These are phyloP conservation scores for Lutjanus argentimaculatus DNA, from an alignment of 2,797 vertebrate genomes.

Conservation along the genomic window DNA sequence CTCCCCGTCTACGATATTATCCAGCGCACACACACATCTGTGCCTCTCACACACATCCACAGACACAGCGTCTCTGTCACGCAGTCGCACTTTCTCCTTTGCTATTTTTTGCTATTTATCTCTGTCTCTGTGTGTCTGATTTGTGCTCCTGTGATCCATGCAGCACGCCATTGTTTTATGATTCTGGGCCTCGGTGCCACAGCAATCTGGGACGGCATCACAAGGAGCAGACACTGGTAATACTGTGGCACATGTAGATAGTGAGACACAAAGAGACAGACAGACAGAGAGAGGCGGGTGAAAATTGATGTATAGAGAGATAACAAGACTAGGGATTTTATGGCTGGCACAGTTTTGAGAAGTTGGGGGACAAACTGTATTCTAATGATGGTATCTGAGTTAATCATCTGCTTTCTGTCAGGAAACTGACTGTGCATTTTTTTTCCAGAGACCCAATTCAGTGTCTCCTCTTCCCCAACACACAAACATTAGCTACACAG, in stretches of 20 bases:
- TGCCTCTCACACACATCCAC: slow-evolving; percentile 23
- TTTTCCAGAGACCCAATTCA: slow-evolving; percentile 18
- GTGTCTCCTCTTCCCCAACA: slow-evolving; percentile 9
- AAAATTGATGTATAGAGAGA: slow-evolving; percentile 25
- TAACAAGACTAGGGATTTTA: slow-evolving; percentile 2
- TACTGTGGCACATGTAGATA: slow-evolving; percentile 41
- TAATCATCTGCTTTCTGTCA: slow-evolving; percentile 35
- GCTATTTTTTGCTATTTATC: slow-evolving; percentile 58
- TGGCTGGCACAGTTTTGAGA: slow-evolving; percentile 23
- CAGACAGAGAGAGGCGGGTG: not conserved
- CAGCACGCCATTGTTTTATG: slow-evolving; percentile 57
- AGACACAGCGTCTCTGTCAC: slow-evolving; percentile 29
- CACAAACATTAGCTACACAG: too few relatives aligned
- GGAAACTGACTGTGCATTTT: slow-evolving; percentile 16
- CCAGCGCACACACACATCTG: slow-evolving; percentile 18
- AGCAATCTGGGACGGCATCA: slow-evolving; percentile 66
- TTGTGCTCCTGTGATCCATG: slow-evolving; percentile 60
- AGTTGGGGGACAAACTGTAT: not conserved
- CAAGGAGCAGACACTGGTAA: slow-evolving; percentile 50
- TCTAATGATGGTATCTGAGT: slow-evolving; percentile 18
- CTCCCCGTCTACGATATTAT: slow-evolving; percentile 18
- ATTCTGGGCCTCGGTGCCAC: slow-evolving; percentile 52
- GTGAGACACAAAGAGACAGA: slow-evolving; percentile 38
- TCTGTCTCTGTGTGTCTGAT: slow-evolving; percentile 51
- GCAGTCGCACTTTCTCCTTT: slow-evolving; percentile 29